Percentiles rank a stretch among this genome's conserved stretches.
Evolutionary conservation across 1,140 invertebrate species (phyloP).

Genomic region (Macrobrachium nipponense): DNA sequence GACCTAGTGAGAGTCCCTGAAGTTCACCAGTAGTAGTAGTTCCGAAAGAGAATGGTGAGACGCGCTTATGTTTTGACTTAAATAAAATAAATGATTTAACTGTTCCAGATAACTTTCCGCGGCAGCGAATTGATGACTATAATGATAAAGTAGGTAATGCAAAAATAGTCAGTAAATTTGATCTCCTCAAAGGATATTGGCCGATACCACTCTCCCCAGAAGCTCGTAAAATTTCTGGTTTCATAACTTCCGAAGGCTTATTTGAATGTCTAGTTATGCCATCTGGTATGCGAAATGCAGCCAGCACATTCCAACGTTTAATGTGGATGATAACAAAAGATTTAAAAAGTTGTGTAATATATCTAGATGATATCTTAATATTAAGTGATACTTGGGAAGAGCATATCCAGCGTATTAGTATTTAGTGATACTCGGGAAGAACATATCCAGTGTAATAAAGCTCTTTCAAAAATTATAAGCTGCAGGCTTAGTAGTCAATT

Average conservation of each 20-base stretch:
- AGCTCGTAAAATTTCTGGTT: constrained; percentile 13
- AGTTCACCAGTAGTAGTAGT: too few species aligned
- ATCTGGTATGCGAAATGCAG: constrained; percentile 8
- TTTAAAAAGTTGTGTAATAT: background rate
- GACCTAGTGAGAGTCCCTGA: too few species aligned
- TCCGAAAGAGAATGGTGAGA: too few species aligned
- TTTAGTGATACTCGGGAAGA: too few species aligned
- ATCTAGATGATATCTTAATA: background rate
- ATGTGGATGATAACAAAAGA: background rate
- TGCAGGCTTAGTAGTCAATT: background rate
- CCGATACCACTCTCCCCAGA: background rate
- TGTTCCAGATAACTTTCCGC: background rate
- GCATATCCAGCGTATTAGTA: background rate
- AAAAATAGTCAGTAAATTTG: background rate
- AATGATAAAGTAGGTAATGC: constrained; percentile 1
- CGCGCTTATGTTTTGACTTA: background rate
- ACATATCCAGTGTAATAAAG: too few species aligned
- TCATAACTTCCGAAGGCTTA: background rate
- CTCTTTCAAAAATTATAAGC: background rate
- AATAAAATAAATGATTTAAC: background rate
- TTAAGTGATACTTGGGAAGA: background rate
- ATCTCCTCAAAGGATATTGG: constrained; percentile 16
- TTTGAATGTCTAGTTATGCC: constrained; percentile 1
- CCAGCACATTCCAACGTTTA: background rate
- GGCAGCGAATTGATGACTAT: constrained; percentile 8